phyloP scores from a whole-genome alignment of 2,888 invertebrate species.

The Malacosoma neustria region DNA sequence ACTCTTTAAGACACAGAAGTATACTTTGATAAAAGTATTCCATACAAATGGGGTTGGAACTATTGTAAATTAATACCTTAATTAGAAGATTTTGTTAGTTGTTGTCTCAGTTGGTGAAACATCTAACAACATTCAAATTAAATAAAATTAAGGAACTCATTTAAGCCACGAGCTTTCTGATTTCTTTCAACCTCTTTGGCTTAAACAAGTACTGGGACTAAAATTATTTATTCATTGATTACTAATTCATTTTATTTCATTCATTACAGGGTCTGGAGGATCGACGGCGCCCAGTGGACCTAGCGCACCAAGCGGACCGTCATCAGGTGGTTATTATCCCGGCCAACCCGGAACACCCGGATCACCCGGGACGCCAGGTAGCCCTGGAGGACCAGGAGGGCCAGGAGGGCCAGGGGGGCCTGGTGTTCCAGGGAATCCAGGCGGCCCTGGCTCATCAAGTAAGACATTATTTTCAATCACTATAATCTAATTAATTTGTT shows the following conservation, averaged over 20 bases:
- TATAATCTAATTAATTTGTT: too few species aligned
- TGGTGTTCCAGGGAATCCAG: constrained; percentile 27
- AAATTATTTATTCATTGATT: neutral
- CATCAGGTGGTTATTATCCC: constrained; percentile 16
- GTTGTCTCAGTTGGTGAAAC: too few species aligned
- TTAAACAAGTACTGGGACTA: neutral
- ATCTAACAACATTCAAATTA: too few species aligned
- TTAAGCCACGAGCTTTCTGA: too few species aligned
- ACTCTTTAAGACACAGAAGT: too few species aligned
- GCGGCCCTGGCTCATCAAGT: constrained; percentile 14
- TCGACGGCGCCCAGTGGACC: constrained; percentile 13
- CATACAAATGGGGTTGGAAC: too few species aligned
- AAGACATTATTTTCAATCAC: constrained; percentile 2
- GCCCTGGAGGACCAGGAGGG: constrained; percentile 20
- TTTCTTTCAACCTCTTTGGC: neutral
- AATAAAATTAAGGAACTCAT: too few species aligned
- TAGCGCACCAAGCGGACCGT: constrained; percentile 3
- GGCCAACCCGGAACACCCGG: constrained; percentile 18
- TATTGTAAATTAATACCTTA: too few species aligned
- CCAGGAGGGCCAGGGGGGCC: constrained; percentile 24
- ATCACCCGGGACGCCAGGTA: constrained; percentile 19
- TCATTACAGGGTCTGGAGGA: constrained; percentile 20
- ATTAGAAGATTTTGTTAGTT: too few species aligned
- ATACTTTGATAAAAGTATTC: too few species aligned
- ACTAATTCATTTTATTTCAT: too few species aligned